A percentile compares a stretch with the other conserved stretches of the same genome.
phyloP scores from a whole-genome alignment of 2,797 vertebrate species.

The Euphonia xanthogaster region DNA sequence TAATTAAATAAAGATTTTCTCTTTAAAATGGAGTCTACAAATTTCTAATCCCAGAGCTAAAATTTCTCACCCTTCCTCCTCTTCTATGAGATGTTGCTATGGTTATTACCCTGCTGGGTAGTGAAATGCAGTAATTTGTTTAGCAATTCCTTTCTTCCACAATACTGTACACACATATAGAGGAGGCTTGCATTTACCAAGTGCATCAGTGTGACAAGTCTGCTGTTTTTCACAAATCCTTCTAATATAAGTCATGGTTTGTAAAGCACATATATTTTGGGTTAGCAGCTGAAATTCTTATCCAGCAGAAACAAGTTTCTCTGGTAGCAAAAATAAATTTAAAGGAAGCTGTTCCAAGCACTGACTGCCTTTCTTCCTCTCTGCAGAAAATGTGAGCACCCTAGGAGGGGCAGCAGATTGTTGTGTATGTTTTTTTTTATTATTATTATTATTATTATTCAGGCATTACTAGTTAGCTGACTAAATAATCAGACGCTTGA shows the following conservation, averaged over 20 bases:
- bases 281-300: neutral
- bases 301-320: neutral
- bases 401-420: neutral
- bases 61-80: slow-evolving; percentile 17
- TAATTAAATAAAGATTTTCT: slow-evolving; percentile 44
- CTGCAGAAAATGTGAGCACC: neutral
- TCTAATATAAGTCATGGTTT: slow-evolving; percentile 8
- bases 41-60: slow-evolving; percentile 35
- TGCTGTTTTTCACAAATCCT: neutral
- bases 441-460: too few species aligned
- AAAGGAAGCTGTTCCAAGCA: neutral
- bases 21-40: slow-evolving; percentile 25
- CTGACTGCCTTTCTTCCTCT: neutral
- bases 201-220: slow-evolving; percentile 14
- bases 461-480: neutral
- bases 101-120: slow-evolving; percentile 59
- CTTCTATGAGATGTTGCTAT: slow-evolving; percentile 36
- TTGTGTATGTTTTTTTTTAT: neutral
- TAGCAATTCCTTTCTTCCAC: slow-evolving; percentile 27
- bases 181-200: neutral
- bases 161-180: neutral
- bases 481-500: neutral
- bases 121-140: slow-evolving; percentile 47
- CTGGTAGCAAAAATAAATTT: neutral
- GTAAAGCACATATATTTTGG: neutral